Base-by-base conservation (phyloP, 2,113 vertebrate genomes). In the Scortum barcoo region DNA sequence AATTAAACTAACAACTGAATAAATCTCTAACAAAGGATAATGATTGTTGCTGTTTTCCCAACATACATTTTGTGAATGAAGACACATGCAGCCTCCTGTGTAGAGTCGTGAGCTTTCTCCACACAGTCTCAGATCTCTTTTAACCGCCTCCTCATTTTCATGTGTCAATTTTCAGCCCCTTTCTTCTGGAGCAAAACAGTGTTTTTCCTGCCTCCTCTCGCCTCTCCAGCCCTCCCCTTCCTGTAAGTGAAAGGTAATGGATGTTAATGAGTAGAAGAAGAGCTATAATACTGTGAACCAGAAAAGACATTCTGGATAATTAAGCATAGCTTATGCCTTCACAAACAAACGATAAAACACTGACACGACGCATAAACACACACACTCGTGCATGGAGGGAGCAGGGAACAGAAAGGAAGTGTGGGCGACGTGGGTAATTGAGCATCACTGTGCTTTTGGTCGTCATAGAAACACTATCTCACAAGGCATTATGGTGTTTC, bases 401-500 rank as follows among this genome's bases (percentile, higher is more conserved):
- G 20, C 1, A 3, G 16, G 42, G 2, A 24, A 38, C 1, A 30
- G 51, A 38, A 5, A 33, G 33, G 30, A 38, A 44, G 28, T 36
- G 48, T 63, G 33, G 26, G 38, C 5, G 10, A 57, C 17, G 8
- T 0, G 53, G 17, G 6, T 66, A 80, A 81, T 65, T 81, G 69
- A 62, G 73, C 76, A 73, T 77, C 62, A 46, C 40, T 33, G 63
- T 80, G 76, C 57, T 46, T 63, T 51, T 4, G 12, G 80, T 89
- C 10, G 73, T 26, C 73, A 83, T 89, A 33, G 87, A 70, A 89
- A 89, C 80, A 3, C 17, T 5, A 53, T 51, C 62, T 86, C 62
- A 44, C 22, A 2, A 61, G 56, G 66, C 58, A 50, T n/a, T 22
- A 60, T 8, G 60, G 22, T 9, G 48, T 61, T 51, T 76, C 17